These are phyloP conservation scores for Phataginus tricuspis DNA, from an alignment of 2,797 vertebrate genomes.

Conservation along the genomic window DNA sequence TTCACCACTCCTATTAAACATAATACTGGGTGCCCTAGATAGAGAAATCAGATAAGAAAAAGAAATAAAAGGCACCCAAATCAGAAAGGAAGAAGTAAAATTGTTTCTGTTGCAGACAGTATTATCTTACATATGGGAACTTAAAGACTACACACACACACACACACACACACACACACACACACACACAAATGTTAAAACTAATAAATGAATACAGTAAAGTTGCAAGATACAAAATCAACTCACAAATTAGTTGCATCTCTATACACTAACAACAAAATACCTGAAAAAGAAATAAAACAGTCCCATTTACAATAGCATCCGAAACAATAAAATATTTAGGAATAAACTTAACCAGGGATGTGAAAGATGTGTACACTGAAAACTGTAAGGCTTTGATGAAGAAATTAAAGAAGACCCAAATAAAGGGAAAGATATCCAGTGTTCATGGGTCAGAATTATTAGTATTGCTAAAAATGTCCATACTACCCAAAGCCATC, in stretches of 20 bases:
- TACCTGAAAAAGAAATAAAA: not conserved
- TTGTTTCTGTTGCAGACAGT: not conserved
- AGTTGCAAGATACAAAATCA: not conserved
- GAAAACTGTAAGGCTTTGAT: not conserved
- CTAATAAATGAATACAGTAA: not conserved
- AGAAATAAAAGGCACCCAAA: not conserved
- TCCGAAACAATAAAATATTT: not conserved
- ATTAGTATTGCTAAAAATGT: not conserved
- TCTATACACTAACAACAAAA: not conserved
- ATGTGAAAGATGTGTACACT: not conserved
- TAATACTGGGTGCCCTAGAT: not conserved
- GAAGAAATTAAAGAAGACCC: not conserved
- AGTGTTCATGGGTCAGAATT: not conserved
- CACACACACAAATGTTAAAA: not conserved
- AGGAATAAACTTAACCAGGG: not conserved
- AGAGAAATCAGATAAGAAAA: not conserved
- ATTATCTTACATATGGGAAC: not conserved
- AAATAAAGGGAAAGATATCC: not conserved
- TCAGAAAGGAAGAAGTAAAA: not conserved
- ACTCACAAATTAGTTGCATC: not conserved
- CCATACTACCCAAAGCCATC: too few species aligned
- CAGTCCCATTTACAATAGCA: not conserved
- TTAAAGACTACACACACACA: too few species aligned
- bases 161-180: too few species aligned
- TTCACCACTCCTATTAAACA: not conserved